Percentiles rank a stretch among this genome's conserved stretches.
phyloP scores from a whole-genome alignment of 2,113 vertebrate species.

The Chitala chitala region DNA sequence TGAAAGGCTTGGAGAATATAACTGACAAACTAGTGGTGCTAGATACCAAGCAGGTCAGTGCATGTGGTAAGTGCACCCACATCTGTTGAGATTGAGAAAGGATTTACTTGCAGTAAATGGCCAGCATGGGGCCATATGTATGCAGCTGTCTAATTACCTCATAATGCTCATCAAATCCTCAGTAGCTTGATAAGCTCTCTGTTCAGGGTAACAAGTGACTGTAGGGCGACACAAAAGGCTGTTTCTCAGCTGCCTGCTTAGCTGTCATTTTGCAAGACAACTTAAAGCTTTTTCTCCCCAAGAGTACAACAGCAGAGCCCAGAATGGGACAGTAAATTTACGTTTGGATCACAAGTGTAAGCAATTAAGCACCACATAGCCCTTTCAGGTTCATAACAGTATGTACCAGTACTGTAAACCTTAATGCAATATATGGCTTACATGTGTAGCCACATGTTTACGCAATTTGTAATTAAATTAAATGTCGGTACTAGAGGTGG shows the following conservation, averaged over 20 bases:
- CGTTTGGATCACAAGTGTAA: no score
- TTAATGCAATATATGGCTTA: no score
- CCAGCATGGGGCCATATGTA: neutral
- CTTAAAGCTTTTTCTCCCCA: neutral
- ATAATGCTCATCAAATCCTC: neutral
- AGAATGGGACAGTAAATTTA: no score
- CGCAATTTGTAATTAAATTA: neutral
- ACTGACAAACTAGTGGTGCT: no score
- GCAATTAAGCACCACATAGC: no score
- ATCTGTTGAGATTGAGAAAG: no score
- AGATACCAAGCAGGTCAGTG: no score
- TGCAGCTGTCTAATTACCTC: neutral
- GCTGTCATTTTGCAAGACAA: neutral
- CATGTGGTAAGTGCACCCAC: no score
- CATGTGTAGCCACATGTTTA: neutral
- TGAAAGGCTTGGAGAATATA: neutral
- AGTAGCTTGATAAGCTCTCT: neutral
- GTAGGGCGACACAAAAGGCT: neutral
- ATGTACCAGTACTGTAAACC: no score
- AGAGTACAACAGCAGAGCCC: neutral
- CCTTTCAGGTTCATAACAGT: no score
- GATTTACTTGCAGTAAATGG: no score
- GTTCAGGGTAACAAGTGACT: neutral
- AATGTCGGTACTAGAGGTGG: neutral
- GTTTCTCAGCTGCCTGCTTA: neutral